Base-by-base conservation (phyloP, 2,888 invertebrate genomes). In the Eretmocerus hayati region DNA sequence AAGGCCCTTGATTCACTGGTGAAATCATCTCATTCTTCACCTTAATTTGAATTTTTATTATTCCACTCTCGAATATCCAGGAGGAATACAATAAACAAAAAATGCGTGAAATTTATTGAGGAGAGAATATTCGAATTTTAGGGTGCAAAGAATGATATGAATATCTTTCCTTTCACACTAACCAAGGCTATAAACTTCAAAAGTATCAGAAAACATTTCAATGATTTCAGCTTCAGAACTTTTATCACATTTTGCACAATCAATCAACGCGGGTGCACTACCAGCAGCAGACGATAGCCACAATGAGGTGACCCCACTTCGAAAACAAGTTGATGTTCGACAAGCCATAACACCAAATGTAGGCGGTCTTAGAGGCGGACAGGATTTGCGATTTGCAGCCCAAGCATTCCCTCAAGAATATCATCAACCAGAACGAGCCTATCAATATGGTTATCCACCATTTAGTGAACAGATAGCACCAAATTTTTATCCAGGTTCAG, bases 281-380 rank as follows among this genome's bases (percentile, higher is more conserved):
- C 48, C 53, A 2, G 20, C 53, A 50, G 23, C 56, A 42, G 21
- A 55, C 55, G 5, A 40, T 47, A 11, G 33, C 16, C 16, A 9
- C 9, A 39, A 39, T 23, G 11, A 45, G 31, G 36, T 30, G 3
- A 19, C 22, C 6, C 5, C 35, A n/a, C 20, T 4, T 19, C 21
- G 33, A 1, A 22, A 35, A 9, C 44, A 41, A 11, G 11, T 44
- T 11, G 36, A 42, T 2, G 23, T 39, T 8, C 33, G 43, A 1
- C 49, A 49, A n/a, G 37, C 18, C 13, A 13, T 35, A 5, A 13
- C 35, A 2, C 40, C 31, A n/a, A 19, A 48, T 9, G n/a, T 39
- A 11, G 33, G 26, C 31, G 9, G 8, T 6, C 26, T 26, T 26
- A 6, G 8, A 6, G 26, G 26, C 6, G n/a, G n/a, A n/a, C n/a